Base-by-base conservation (phyloP, 2,113 vertebrate species). In the Calidris pugnax region DNA sequence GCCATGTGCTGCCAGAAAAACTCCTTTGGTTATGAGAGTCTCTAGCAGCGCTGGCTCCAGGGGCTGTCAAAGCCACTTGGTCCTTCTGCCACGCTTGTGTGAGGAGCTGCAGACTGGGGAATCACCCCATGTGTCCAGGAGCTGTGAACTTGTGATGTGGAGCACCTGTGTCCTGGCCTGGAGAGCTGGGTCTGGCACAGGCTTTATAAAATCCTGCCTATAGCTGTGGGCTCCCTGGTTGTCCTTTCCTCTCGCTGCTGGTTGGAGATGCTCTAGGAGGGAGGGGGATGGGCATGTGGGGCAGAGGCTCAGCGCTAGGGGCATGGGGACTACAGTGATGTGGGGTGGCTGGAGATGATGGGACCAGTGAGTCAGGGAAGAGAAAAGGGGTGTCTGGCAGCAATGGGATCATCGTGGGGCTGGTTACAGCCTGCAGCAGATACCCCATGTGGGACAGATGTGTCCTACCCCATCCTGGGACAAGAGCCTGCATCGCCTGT, bases 361-460 rank as follows among this genome's bases (percentile, higher is more conserved):
- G 22, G 19, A 39, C 27, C 18, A 10, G 23, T 24, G 64, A 19
- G 16, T 16, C 8, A 8, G 12, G 16, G 57, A 56, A 63, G 68
- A 41, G 60, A 30, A 53, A 22, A 50, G 15, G 5, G 33, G 26
- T 11, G 10, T 59, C n/a, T 78, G 60, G 37, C 32, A 78, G 69
- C 74, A 85, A 9, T 3, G 26, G 39, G 33, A 23, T 55, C 43
- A 32, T 68, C 48, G 17, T 2, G 1, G 17, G 26, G 16, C 37
- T 75, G 51, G 22, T 30, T 19, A 27, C 55, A 55, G 64, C 73
- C 79, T 24, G 23, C 47, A 81, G 87, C 59, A 82, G 41, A 8
- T 45, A 22, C 7, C 33, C 4, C 0, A 2, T 3, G 27, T n/a
- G 59, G 13, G n/a, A n/a, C 33, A 33, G 47, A 55, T 14, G 10